Evolutionary conservation across 2,888 invertebrate genomes (phyloP).

Genomic region (Eristalis arbustorum): DNA sequence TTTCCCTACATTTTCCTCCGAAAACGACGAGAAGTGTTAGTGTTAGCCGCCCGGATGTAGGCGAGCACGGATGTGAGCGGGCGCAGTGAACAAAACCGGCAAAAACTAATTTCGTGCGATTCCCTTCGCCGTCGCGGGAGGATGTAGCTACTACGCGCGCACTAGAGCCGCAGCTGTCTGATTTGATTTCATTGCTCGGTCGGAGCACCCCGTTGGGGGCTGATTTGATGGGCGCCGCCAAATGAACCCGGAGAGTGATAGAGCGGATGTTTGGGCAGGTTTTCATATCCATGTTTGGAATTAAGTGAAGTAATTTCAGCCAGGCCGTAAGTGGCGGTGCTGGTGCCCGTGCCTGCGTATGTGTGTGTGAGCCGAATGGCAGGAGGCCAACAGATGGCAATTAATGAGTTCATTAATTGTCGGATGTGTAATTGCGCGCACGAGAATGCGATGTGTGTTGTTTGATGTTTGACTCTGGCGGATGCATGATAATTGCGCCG

Average conservation of each 20-base stretch:
- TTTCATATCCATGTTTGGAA: constrained; percentile 30
- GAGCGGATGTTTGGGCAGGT: constrained; percentile 3
- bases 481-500: neutral
- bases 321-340: constrained; percentile 4
- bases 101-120: constrained; percentile 26
- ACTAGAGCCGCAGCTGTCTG: neutral
- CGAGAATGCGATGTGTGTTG: constrained; percentile 13
- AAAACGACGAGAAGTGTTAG: constrained; percentile 17
- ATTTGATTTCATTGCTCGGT: constrained; percentile 28
- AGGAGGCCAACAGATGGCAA: neutral
- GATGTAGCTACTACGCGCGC: neutral
- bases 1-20: constrained; percentile 22
- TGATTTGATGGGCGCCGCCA: constrained; percentile 3
- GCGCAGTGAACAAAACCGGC: neutral
- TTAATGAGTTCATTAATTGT: constrained; percentile 30
- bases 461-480: constrained; percentile 12
- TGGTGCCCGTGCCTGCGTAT: too few relatives aligned
- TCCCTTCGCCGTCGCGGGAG: neutral
- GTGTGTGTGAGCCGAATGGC: neutral
- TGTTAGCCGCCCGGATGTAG: neutral
- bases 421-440: constrained; percentile 21
- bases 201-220: neutral
- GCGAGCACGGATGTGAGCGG: neutral
- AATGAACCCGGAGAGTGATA: constrained; percentile 14
- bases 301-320: constrained; percentile 23